phyloP scores from a whole-genome alignment of 2,113 vertebrate genomes.

The Trogon surrucura region DNA sequence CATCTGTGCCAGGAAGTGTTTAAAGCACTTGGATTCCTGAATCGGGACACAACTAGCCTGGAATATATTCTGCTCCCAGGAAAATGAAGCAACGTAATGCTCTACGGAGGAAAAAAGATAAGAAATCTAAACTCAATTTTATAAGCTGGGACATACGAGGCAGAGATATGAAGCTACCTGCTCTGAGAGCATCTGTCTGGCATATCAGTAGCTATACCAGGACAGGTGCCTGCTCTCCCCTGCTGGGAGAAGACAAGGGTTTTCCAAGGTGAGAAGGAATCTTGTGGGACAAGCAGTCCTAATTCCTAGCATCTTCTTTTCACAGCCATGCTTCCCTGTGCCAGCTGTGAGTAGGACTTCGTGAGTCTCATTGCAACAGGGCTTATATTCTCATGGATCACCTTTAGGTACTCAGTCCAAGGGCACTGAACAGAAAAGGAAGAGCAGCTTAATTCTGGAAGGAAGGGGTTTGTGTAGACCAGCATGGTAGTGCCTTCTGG shows the following conservation, averaged over 20 bases:
- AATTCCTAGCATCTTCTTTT: not conserved
- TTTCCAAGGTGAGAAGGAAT: not conserved
- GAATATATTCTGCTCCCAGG: not conserved
- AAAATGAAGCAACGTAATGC: not conserved
- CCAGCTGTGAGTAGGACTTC: not conserved
- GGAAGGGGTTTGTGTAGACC: not conserved
- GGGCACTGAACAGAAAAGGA: not conserved
- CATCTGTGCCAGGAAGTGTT: constrained; percentile 37
- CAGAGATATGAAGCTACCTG: not conserved
- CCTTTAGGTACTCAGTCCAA: not conserved
- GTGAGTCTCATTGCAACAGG: not conserved
- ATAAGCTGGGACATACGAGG: not conserved
- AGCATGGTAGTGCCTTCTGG: not conserved
- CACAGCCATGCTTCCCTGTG: not conserved
- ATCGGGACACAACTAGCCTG: not conserved
- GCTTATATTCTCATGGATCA: not conserved
- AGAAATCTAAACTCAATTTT: not conserved
- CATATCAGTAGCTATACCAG: not conserved
- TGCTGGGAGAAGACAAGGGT: not conserved
- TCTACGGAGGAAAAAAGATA: not conserved
- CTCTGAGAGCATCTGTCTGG: not conserved
- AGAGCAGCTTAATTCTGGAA: not conserved
- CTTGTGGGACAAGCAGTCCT: not conserved
- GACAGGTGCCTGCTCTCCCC: not conserved
- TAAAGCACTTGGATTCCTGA: constrained; percentile 18